Base-by-base conservation (phyloP, 2,113 vertebrate species). In the Actenoides hombroni region DNA sequence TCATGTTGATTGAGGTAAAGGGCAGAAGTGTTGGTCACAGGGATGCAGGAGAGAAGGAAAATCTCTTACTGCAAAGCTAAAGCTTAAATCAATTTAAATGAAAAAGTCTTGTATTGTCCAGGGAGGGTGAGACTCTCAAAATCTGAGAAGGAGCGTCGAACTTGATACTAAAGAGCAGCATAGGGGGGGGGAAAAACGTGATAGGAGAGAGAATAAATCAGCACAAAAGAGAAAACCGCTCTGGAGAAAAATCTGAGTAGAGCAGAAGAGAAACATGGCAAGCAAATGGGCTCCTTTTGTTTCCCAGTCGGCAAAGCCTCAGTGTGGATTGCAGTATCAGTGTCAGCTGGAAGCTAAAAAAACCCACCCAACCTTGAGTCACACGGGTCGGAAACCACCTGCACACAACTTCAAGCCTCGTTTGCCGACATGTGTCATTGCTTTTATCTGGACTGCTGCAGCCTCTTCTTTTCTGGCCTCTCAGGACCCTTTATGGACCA, bases 1-100 rank as follows among this genome's bases (percentile, higher is more conserved):
- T 91, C 70, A 57, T 90, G 78, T 95, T 97, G 94, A 94, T 73
- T 92, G 94, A 96, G 67, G 67, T 93, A 93, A 91, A 96, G 96
- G 96, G 92, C 95, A 96, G 78, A 84, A 76, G 17, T 42, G 40
- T 59, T 94, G 89, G 91, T 93, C 11, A 5, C 33, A 44, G 75
- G 28, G 54, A 61, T 85, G 75, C 89, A 90, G 86, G 75, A 87
- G 73, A 88, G 42, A 94, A 84, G 57, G 79, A 75, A 29, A 92
- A 91, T 90, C 54, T 75, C 67, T 74, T 87, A 21, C 51, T 86
- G 79, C 49, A 63, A 90, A 97, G 85, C 59, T 73, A 63, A 90
- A 91, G 75, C 78, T 83, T 93, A 89, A 94, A 93, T 76, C 59
- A 54, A 69, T 90, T 85, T 87, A 90, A 96, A 88, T 70, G 56